Conservation (phyloP, 2,888 invertebrate species). For the Clusia tigrina region DNA sequence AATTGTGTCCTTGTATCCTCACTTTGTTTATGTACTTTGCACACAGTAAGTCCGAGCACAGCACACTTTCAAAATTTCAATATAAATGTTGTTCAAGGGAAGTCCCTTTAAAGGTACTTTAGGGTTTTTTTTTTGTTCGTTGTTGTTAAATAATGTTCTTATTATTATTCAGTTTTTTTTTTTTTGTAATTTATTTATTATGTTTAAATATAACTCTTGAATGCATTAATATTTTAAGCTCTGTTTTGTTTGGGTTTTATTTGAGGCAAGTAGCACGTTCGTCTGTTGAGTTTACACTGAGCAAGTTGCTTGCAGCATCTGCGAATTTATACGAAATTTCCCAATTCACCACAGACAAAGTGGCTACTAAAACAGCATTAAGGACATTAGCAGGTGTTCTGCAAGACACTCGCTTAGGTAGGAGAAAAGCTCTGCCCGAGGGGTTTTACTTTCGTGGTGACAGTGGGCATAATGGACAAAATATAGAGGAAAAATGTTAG, state of each 20-base stretch:
- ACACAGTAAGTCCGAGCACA: too few species aligned
- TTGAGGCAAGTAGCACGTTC: conserved; percentile 38
- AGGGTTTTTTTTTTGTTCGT: background rate
- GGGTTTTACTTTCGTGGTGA: too few species aligned
- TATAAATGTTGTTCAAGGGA: too few species aligned
- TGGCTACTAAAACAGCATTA: too few species aligned
- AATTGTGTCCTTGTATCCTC: too few species aligned
- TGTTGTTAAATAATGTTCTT: background rate
- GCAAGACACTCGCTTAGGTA: too few species aligned
- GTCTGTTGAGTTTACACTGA: conserved; percentile 51
- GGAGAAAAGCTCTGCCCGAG: too few species aligned
- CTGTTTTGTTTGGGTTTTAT: conserved; percentile 22
- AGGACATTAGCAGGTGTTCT: conserved; percentile 3
- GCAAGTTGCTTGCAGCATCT: conserved; percentile 35
- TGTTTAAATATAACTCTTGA: background rate
- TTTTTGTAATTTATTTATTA: background rate
- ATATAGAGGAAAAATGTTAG: too few species aligned
- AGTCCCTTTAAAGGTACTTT: too few species aligned
- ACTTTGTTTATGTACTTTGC: too few species aligned
- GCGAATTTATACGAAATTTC: conserved; percentile 46
- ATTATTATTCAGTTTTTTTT: background rate
- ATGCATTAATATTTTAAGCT: background rate
- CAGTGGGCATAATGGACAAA: too few species aligned
- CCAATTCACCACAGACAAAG: conserved; percentile 45
- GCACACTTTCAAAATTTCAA: too few species aligned